A percentile compares a stretch with the other conserved stretches of the same genome.
These are phyloP conservation scores for Lordiphosa mommai DNA, from an alignment of 1,140 invertebrate genomes.

Conservation along the genomic window DNA sequence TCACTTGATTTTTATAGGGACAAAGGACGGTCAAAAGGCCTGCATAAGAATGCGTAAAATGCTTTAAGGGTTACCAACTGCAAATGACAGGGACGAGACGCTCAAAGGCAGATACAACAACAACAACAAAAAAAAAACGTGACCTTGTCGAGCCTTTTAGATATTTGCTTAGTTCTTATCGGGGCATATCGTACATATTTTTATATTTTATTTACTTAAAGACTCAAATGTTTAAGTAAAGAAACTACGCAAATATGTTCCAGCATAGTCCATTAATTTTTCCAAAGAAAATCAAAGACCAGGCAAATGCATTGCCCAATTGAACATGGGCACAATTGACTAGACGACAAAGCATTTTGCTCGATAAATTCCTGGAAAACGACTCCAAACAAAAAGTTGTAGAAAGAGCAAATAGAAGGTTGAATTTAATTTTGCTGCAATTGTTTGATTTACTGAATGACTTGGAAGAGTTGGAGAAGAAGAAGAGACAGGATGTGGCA, in stretches of 20 bases:
- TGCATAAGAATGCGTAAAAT: not conserved
- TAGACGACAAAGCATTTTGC: conserved; percentile 16
- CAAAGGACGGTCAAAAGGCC: conserved; percentile 30
- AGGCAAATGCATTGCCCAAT: conserved; percentile 21
- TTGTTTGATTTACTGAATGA: conserved; percentile 13
- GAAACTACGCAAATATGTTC: conserved; percentile 7
- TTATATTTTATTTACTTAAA: not conserved
- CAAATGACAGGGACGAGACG: conserved; percentile 3
- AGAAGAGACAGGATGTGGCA: not conserved
- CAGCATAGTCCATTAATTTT: conserved; percentile 25
- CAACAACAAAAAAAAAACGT: conserved; percentile 3
- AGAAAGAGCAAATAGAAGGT: not conserved
- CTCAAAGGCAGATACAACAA: not conserved
- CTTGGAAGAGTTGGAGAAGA: not conserved
- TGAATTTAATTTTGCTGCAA: conserved; percentile 19
- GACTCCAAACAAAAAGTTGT: conserved; percentile 2
- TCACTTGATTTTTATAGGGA: conserved; percentile 19
- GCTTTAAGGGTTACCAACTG: conserved; percentile 15
- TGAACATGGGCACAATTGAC: not conserved
- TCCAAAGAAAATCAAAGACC: not conserved
- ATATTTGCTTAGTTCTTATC: not conserved
- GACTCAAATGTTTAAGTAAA: not conserved
- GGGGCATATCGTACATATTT: not conserved
- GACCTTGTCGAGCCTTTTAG: conserved; percentile 23
- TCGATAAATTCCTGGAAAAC: conserved; percentile 26